These are phyloP conservation scores for Marcusenius ussheri DNA, from an alignment of 2,113 vertebrate species.

Conservation along the genomic window DNA sequence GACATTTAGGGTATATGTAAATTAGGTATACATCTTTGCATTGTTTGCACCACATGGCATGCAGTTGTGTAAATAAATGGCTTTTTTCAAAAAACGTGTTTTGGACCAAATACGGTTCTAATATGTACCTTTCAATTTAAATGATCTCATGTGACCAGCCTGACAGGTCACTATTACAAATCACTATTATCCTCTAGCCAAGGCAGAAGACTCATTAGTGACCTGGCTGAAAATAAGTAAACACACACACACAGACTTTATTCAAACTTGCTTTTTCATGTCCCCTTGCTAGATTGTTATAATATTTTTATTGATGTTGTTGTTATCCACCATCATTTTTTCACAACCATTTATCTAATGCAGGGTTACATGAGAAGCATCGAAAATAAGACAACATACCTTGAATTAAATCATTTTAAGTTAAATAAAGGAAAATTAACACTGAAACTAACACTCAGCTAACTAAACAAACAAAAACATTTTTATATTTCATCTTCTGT, in stretches of 20 bases:
- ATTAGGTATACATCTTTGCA: not conserved
- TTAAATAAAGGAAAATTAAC: not conserved
- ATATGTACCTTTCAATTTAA: not conserved
- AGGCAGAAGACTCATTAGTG: not conserved
- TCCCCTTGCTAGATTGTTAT: not conserved
- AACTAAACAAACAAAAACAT: not conserved
- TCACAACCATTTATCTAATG: not conserved
- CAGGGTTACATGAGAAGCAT: not conserved
- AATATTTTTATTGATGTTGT: not conserved
- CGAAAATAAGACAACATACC: not conserved
- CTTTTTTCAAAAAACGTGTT: not conserved
- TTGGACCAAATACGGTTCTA: not conserved
- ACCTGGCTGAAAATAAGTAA: not conserved
- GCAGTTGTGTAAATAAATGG: not conserved
- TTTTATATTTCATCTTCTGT: not conserved
- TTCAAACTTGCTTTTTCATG: not conserved
- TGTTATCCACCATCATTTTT: not conserved
- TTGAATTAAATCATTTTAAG: not conserved
- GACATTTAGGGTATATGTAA: not conserved
- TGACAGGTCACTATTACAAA: not conserved
- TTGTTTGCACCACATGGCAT: not conserved
- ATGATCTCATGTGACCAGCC: not conserved
- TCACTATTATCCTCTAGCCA: not conserved
- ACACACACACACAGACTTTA: not conserved
- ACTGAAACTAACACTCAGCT: not conserved